A percentile compares a stretch with the other conserved stretches of the same genome.
Evolutionary conservation across 23 tunicate species (phyloP).

Genomic region (Halocynthia aurantium): DNA sequence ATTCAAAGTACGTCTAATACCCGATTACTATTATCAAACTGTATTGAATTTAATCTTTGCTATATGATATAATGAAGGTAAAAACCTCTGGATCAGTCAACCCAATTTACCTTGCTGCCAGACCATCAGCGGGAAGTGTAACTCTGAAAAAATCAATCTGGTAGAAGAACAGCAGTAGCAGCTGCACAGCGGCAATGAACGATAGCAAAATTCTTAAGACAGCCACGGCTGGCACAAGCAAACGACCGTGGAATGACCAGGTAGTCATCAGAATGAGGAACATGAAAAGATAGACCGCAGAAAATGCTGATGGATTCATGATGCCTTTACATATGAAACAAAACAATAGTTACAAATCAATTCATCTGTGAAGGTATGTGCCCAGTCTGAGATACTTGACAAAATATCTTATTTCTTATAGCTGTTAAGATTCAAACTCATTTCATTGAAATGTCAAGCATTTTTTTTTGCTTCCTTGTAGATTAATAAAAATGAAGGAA

Average conservation of each 20-base stretch:
- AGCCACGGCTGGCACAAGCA: slow-evolving; percentile 26
- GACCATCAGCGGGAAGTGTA: slow-evolving; percentile 22
- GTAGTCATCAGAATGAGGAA: slow-evolving; percentile 42
- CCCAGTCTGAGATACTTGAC: no score
- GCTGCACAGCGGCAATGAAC: slow-evolving; percentile 44
- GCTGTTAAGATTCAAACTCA: no score
- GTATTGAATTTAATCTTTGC: not conserved
- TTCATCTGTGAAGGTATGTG: no score
- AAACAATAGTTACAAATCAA: no score
- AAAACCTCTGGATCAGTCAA: not conserved
- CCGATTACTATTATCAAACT: no score
- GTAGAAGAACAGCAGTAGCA: slow-evolving; percentile 64
- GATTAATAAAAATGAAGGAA: not conserved
- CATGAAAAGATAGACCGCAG: slow-evolving; percentile 53
- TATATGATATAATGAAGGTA: not conserved
- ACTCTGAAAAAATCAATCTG: slow-evolving; percentile 60
- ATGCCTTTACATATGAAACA: slow-evolving; percentile 28
- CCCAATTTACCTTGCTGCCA: slow-evolving; percentile 59
- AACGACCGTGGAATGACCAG: slow-evolving; percentile 55
- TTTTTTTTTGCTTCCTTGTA: no score
- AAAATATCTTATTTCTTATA: no score
- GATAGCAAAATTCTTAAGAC: slow-evolving; percentile 39
- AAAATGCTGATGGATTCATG: slow-evolving; percentile 68
- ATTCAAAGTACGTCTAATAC: no score
- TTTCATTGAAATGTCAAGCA: no score